Base-by-base conservation (phyloP, 2,888 invertebrate species). In the Nycteola revayana region DNA sequence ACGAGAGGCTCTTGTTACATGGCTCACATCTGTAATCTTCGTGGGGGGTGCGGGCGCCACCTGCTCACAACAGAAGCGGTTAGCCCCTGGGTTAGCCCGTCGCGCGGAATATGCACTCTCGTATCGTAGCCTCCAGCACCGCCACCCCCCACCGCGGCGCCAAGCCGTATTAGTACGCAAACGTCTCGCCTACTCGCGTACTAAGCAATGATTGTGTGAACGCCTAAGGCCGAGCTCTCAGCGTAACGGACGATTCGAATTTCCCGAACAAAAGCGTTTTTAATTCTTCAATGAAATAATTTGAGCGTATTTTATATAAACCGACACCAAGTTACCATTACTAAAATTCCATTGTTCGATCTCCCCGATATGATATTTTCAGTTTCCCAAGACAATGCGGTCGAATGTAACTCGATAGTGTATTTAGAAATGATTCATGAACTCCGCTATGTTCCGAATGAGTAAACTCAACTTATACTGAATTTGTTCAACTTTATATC, bases 1-100 rank as follows among this genome's bases (percentile, higher is more conserved):
- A 95, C 75, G 95, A 95, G 77, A 95, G 91, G 89, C 94, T 95
- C 92, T 95, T 95, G 93, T 95, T 95, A 94, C 95, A 95, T 70
- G 95, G 95, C 91, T 95, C 95, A 90, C 95, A 95, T 87, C 95
- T 93, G 92, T 94, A 95, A 91, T 95, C 95, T 90, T 95, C 95
- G 87, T 93, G 93, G 91, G 92, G 92, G 90, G 89, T 89, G 91
- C 92, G 91, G 92, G 92, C 91, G 89, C 90, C 91, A 91, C 92
- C 92, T 93, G 92, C 91, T 92, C 79, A 89, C 85, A 85, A 87
- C 84, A 87, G 80, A 85, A 86, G 85, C 83, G 76, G 85, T 87
- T 87, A 88, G 84, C 86, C 86, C 86, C 82, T 60, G 72, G 68
- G 83, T 77, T 76, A 82, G 81, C 75, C 74, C 77, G 74, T 81